Conservation (phyloP, 2,113 vertebrate species). For the Malurus melanocephalus region DNA sequence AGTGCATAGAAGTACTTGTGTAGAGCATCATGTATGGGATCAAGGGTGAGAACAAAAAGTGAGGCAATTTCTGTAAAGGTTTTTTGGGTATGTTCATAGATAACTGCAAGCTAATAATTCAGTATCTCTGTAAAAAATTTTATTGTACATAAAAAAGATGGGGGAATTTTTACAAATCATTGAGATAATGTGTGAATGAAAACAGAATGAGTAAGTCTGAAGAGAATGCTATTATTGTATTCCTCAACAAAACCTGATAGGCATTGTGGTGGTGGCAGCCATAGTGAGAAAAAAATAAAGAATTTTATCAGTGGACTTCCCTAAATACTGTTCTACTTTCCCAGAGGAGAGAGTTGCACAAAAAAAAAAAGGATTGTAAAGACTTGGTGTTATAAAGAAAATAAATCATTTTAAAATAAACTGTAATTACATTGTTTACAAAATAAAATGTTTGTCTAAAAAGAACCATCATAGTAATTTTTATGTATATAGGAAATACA, state of each 20-base stretch:
- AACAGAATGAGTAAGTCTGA: neutral
- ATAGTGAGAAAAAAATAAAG: neutral
- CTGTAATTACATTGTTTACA: neutral
- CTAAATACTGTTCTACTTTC: neutral
- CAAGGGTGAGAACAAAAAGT: neutral
- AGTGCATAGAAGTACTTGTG: neutral
- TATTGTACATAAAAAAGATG: fast-evolving
- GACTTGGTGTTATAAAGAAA: neutral
- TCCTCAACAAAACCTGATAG: neutral
- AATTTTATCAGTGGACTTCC: neutral
- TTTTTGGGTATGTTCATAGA: neutral
- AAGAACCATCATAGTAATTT: neutral
- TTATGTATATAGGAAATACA: neutral
- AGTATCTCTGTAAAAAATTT: neutral
- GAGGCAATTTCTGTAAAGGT: neutral
- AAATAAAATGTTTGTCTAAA: neutral
- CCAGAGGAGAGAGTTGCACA: neutral
- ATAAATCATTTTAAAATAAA: neutral
- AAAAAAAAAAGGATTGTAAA: neutral
- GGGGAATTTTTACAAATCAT: neutral
- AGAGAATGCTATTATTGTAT: neutral
- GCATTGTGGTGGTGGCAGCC: neutral
- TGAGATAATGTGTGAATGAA: neutral
- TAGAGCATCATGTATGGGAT: neutral
- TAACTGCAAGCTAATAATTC: neutral